Conservation (phyloP, 1,140 invertebrate species). For the Ceratina japonica region DNA sequence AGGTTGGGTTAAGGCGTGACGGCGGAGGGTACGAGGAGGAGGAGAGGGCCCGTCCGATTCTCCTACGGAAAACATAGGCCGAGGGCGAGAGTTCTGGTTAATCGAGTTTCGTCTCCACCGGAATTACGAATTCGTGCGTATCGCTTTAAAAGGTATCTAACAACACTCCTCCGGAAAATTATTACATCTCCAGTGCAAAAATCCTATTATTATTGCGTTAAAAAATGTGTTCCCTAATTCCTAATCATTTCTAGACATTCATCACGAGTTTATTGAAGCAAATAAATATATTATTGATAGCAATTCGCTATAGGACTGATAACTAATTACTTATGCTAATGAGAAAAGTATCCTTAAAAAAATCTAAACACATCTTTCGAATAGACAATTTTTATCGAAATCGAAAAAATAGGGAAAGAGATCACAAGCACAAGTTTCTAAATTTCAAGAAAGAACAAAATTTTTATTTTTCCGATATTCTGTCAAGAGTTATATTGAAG, state of each 20-base stretch:
- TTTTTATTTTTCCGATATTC: no score
- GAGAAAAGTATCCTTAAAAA: no score
- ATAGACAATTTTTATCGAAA: no score
- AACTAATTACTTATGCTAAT: no score
- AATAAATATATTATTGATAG: no score
- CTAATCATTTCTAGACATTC: background rate
- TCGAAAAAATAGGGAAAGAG: no score
- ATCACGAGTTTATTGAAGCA: no score
- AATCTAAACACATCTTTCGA: no score
- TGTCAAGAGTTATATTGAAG: no score
- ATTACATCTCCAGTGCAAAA: background rate
- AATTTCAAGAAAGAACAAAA: no score
- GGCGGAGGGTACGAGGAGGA: slow-evolving; percentile 40
- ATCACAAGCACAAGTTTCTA: no score
- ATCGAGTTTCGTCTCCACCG: slow-evolving; percentile 60
- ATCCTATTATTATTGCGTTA: background rate
- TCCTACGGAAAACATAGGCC: slow-evolving; percentile 60
- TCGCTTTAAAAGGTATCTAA: slow-evolving; percentile 26
- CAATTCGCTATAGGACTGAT: no score
- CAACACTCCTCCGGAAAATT: slow-evolving; percentile 11
- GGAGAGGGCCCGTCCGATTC: slow-evolving; percentile 33
- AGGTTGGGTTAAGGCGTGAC: slow-evolving; percentile 72
- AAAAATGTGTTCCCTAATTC: background rate
- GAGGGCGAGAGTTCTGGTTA: slow-evolving; percentile 57
- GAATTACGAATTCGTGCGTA: slow-evolving; percentile 54